Evolutionary conservation across 2,113 vertebrate species (phyloP), one percentile per base, ranked within the genome.

Genomic region (Melanotaenia duboulayi): DNA sequence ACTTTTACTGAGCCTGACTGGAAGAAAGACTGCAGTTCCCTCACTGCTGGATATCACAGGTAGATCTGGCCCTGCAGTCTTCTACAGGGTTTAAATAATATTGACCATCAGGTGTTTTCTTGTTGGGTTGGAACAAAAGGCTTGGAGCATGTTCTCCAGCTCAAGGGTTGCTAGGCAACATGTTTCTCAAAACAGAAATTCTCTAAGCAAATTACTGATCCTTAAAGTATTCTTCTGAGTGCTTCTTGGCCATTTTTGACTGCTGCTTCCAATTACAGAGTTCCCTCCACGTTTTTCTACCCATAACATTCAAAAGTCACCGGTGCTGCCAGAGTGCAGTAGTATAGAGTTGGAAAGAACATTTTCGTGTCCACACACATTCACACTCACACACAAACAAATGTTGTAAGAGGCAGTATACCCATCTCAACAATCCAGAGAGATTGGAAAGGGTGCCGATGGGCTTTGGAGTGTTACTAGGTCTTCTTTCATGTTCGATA

Each of bases 401-500:
- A 56, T 49, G 25, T 20, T 4, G 49, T 74, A 84, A n/a, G 50
- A 79, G 76, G 62, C 78, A 50, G 32, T 65, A 60, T 70, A 81
- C 61, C 55, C 76, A 79, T 84, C 82, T 80, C 75, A 64, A 50
- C 70, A 70, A 83, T 82, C 85, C 85, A 59, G 40, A 75, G 75
- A 76, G 83, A 84, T 78, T 72, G 74, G 64, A 78, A 71, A 76
- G 81, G 76, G 68, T 82, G 83, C 80, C 87, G 79, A 70, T 78
- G 82, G 80, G 83, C 60, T 88, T 86, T 22, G 52, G 74, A 58
- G 83, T 88, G 85, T 87, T 83, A 90, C 87, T 91, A 92, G 91
- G 86, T 93, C 91, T 84, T 94, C 90, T 94, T 93, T 95, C 92
- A 93, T 93, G 92, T 92, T 94, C 91, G 74, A 93, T 95, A 94